Percentiles rank a stretch among this genome's conserved stretches.
phyloP scores from a whole-genome alignment of 2,113 vertebrate genomes.

The Monopterus albus region DNA sequence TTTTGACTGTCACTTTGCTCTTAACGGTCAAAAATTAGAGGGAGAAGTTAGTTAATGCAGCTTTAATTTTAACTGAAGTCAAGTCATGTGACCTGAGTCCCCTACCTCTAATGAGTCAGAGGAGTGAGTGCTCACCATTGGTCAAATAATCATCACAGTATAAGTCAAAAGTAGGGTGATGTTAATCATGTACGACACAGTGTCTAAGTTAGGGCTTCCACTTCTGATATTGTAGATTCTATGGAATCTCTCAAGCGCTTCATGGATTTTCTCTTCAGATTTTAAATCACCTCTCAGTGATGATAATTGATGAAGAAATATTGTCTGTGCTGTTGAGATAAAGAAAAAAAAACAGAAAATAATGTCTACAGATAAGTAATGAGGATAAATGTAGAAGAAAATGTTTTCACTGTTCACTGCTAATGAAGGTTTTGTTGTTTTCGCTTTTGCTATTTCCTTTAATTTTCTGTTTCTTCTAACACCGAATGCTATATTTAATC shows the following conservation, averaged over 20 bases:
- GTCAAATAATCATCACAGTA: no score
- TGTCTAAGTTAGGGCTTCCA: conserved; percentile 34
- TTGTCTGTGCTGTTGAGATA: conserved; percentile 40
- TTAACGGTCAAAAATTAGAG: no score
- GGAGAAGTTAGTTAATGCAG: no score
- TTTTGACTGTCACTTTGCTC: no score
- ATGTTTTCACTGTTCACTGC: conserved; percentile 51
- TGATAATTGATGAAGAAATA: conserved; percentile 62
- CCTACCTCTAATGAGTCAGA: background rate
- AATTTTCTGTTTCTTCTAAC: conserved; percentile 27
- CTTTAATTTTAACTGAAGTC: no score
- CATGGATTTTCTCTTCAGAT: conserved; percentile 48
- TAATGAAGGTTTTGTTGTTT: conserved; percentile 63
- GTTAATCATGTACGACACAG: background rate
- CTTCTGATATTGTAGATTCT: conserved; percentile 41
- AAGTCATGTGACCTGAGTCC: no score
- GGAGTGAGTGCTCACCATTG: background rate
- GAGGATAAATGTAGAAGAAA: conserved; percentile 63
- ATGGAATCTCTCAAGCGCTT: conserved; percentile 40
- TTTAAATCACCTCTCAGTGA: conserved; percentile 64
- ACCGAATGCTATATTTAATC: conserved; percentile 51
- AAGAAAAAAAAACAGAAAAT: conserved; percentile 44
- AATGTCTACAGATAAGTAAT: conserved; percentile 62
- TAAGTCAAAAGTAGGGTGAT: conserved; percentile 41
- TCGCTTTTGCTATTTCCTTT: conserved; percentile 10